Conservation (phyloP, 1,140 invertebrate species). For the Drosophila guanche region DNA sequence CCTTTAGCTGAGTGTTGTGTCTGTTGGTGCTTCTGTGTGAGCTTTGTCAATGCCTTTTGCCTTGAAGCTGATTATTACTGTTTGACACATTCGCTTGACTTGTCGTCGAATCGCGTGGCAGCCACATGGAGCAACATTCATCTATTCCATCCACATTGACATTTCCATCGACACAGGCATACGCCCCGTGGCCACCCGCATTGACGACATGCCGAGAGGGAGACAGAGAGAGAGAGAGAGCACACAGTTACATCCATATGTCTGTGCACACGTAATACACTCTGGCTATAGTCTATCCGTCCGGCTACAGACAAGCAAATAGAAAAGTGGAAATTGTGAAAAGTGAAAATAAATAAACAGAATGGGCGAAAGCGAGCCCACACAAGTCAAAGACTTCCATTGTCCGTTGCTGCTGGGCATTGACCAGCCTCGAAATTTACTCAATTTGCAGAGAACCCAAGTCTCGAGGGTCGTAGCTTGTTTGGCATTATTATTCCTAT, state of each 20-base stretch:
- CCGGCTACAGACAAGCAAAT: conserved; percentile 37
- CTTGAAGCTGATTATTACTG: conserved; percentile 76
- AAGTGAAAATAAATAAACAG: conserved; percentile 49
- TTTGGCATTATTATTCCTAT: neutral
- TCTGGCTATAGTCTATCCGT: conserved; percentile 36
- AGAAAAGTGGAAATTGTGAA: conserved; percentile 62
- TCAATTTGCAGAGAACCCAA: conserved; percentile 11
- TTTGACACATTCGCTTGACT: conserved; percentile 69
- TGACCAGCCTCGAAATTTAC: conserved; percentile 30
- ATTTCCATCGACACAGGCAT: conserved; percentile 50
- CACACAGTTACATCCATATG: conserved; percentile 21
- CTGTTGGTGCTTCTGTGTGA: conserved; percentile 16
- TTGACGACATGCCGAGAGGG: conserved; percentile 26
- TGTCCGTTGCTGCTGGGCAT: conserved; percentile 21
- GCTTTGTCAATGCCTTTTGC: conserved; percentile 56
- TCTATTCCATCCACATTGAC: conserved; percentile 21
- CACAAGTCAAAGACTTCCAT: conserved; percentile 28
- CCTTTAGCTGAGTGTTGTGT: neutral
- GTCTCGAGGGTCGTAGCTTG: neutral
- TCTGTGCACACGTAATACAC: conserved; percentile 43
- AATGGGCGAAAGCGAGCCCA: conserved; percentile 2
- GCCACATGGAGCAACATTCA: neutral
- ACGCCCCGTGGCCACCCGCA: conserved; percentile 46
- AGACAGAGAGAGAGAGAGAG: too few species aligned
- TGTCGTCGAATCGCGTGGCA: conserved; percentile 34